Evolutionary conservation across 2,888 invertebrate species (phyloP).

Genomic region (Sphaeridia pumilis): DNA sequence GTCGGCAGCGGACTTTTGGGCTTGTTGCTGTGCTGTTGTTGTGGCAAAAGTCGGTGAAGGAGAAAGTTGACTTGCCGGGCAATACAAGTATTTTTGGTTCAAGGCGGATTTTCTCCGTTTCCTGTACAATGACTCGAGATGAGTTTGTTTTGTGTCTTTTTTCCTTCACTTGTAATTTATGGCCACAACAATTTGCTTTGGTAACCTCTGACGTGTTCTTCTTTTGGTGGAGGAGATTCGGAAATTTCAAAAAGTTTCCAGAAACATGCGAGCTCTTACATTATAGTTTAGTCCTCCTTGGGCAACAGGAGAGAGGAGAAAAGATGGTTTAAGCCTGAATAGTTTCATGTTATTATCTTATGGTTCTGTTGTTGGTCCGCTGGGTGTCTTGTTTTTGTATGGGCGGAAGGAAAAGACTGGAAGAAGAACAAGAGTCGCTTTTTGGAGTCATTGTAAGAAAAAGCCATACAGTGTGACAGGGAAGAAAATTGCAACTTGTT

Average conservation of each 20-base stretch:
- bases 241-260: constrained; percentile 25
- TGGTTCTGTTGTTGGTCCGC: no score
- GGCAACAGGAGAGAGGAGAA: neutral
- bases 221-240: constrained; percentile 29
- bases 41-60: neutral
- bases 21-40: neutral
- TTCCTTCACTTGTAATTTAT: constrained; percentile 34
- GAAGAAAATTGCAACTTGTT: constrained; percentile 26
- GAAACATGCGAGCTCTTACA: no score
- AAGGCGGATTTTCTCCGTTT: no score
- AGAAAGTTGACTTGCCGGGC: no score
- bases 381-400: neutral
- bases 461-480: constrained; percentile 2
- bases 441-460: neutral
- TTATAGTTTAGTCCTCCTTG: neutral
- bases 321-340: constrained; percentile 1
- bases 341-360: neutral
- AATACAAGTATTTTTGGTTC: no score
- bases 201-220: no score
- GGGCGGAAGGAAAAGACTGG: neutral
- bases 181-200: no score
- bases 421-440: neutral
- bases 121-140: no score
- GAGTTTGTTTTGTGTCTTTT: constrained; percentile 9
- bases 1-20: neutral